These are phyloP conservation scores for Parauchenoglanis punctatus DNA, from an alignment of 2,797 vertebrate genomes.

Conservation along the genomic window DNA sequence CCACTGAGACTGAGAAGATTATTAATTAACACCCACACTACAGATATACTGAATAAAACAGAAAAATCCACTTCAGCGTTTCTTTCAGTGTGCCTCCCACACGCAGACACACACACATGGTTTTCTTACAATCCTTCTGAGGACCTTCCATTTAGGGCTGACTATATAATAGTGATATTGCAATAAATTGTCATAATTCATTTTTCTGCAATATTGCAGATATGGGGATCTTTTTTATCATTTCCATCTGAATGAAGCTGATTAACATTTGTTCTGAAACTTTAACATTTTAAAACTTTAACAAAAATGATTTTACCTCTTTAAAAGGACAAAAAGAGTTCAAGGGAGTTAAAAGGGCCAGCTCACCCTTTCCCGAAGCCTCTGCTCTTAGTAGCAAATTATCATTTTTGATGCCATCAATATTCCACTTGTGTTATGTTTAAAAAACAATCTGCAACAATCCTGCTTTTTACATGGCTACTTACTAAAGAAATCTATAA, in stretches of 20 bases:
- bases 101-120: not conserved
- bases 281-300: not conserved
- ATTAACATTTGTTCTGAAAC: not conserved
- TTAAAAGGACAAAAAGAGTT: not conserved
- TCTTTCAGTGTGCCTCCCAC: slow-evolving; percentile 11
- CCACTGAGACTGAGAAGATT: slow-evolving; percentile 50
- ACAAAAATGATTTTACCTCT: not conserved
- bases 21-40: slow-evolving; percentile 63
- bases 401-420: too few species aligned
- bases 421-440: too few species aligned
- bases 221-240: not conserved
- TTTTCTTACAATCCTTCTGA: not conserved
- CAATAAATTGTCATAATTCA: not conserved
- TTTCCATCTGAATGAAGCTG: not conserved
- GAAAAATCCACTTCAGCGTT: slow-evolving; percentile 28
- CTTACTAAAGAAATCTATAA: too few species aligned
- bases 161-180: not conserved
- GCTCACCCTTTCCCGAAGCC: too few species aligned
- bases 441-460: too few species aligned
- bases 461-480: too few species aligned
- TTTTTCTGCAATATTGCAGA: not conserved
- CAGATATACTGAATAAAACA: slow-evolving; percentile 53
- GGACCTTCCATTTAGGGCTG: not conserved
- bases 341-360: too few species aligned
- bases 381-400: too few species aligned